These are phyloP conservation scores for Cryptotermes secundus DNA, from an alignment of 1,140 invertebrate genomes.

Conservation along the genomic window DNA sequence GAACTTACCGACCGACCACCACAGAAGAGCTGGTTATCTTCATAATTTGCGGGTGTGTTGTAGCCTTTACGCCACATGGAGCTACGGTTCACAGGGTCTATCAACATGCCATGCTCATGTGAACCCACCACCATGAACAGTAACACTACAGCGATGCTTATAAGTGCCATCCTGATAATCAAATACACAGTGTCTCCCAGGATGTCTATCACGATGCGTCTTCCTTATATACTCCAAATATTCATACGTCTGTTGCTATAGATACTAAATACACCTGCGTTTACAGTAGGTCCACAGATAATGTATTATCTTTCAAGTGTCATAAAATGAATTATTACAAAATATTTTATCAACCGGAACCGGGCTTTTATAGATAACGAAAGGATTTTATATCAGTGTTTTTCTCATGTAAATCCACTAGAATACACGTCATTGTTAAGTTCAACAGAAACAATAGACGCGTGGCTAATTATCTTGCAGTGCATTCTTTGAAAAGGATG, in stretches of 20 bases:
- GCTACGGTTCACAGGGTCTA: conserved; percentile 65
- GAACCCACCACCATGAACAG: conserved; percentile 37
- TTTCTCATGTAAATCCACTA: too few species aligned
- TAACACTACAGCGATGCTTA: background rate
- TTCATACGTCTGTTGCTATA: background rate
- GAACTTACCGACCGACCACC: conserved; percentile 61
- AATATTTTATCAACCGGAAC: background rate
- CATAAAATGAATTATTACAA: too few species aligned
- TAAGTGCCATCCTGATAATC: background rate
- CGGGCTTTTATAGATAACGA: background rate
- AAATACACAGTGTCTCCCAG: background rate
- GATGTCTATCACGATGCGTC: background rate
- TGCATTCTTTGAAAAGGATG: too few species aligned
- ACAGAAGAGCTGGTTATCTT: conserved; percentile 68
- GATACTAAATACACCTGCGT: background rate
- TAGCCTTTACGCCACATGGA: conserved; percentile 72
- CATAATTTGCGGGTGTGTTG: conserved; percentile 67
- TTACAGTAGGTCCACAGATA: background rate
- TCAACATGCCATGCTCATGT: conserved; percentile 65
- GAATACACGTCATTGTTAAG: background rate
- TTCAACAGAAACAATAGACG: background rate
- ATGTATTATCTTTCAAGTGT: background rate
- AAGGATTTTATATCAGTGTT: background rate
- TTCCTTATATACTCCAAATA: background rate
- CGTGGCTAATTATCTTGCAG: too few species aligned